Percentiles rank a stretch among this genome's conserved stretches.
Evolutionary conservation across 2,888 invertebrate species (phyloP).

Genomic region (Rhingia campestris): DNA sequence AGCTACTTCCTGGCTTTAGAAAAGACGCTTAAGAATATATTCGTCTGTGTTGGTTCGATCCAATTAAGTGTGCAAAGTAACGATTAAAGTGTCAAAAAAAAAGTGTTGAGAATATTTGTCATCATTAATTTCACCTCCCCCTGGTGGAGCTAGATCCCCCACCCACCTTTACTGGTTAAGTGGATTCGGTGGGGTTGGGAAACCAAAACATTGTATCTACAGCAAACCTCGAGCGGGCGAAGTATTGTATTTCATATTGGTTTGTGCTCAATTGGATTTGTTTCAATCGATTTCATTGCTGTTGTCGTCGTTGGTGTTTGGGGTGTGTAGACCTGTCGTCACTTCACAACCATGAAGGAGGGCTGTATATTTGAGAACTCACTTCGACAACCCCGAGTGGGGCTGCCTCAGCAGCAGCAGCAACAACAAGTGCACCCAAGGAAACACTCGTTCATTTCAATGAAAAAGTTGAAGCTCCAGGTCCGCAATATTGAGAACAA

Average conservation of each 20-base stretch:
- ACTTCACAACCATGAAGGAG: conserved; percentile 30
- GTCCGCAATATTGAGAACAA: conserved; percentile 43
- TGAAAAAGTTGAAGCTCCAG: conserved; percentile 64
- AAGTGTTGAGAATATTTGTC: conserved; percentile 29
- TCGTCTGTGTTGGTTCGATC: conserved; percentile 35
- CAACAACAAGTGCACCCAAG: conserved; percentile 27
- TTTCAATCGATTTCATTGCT: conserved; percentile 60
- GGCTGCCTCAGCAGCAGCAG: conserved; percentile 8
- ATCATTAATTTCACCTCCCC: conserved; percentile 9
- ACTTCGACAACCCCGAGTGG: conserved; percentile 15
- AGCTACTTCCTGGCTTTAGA: conserved; percentile 65
- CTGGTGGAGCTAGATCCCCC: neutral
- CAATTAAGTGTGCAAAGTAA: conserved; percentile 48
- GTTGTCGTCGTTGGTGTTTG: neutral
- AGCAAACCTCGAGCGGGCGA: conserved; percentile 27
- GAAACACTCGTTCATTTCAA: conserved; percentile 65
- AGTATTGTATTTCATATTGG: conserved; percentile 59
- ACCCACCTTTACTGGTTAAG: conserved; percentile 27
- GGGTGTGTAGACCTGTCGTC: neutral
- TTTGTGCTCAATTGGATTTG: conserved; percentile 62
- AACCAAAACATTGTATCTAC: conserved; percentile 9
- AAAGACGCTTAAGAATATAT: conserved; percentile 37
- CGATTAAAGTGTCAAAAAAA: conserved; percentile 59
- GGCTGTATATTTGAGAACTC: conserved; percentile 34
- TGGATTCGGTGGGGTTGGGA: conserved; percentile 47